A percentile compares a stretch with the other conserved stretches of the same genome.
These are phyloP conservation scores for Orthosia cruda DNA, from an alignment of 2,888 invertebrate species.

Conservation along the genomic window DNA sequence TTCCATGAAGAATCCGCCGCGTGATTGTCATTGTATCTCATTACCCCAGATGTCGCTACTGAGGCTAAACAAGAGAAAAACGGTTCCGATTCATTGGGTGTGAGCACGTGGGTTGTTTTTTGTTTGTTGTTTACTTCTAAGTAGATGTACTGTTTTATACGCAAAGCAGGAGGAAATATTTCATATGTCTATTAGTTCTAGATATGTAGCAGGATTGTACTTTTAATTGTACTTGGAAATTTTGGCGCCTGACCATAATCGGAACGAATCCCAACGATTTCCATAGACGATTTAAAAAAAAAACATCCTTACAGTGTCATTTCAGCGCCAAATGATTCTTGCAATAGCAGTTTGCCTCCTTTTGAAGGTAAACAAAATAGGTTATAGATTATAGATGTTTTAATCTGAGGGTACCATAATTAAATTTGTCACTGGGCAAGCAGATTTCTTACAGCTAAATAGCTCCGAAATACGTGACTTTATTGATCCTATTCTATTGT, in stretches of 20 bases:
- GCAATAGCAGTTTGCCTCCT: too few species aligned
- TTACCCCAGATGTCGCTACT: slow-evolving; percentile 56
- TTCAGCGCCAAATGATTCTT: too few species aligned
- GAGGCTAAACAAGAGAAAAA: slow-evolving; percentile 44
- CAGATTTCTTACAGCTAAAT: background rate
- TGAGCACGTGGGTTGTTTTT: slow-evolving; percentile 48
- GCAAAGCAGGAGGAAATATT: background rate
- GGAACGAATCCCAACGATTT: too few species aligned
- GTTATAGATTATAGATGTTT: too few species aligned
- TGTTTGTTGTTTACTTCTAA: slow-evolving; percentile 43
- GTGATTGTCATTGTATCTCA: slow-evolving; percentile 49
- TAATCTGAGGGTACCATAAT: too few species aligned
- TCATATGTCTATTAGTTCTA: too few species aligned
- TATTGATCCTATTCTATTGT: slow-evolving; percentile 6
- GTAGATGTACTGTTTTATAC: background rate
- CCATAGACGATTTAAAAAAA: too few species aligned
- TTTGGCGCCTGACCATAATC: too few species aligned
- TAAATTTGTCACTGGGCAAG: background rate
- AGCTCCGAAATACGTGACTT: slow-evolving; percentile 1
- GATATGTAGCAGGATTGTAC: too few species aligned
- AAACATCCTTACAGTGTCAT: too few species aligned
- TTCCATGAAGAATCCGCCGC: slow-evolving; percentile 40
- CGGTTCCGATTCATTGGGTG: slow-evolving; percentile 31
- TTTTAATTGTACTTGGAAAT: too few species aligned
- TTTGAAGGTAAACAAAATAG: too few species aligned